A percentile compares a stretch with the other conserved stretches of the same genome.
Conservation (phyloP, 2,797 vertebrate genomes). For the Melanotaenia nigrans region DNA sequence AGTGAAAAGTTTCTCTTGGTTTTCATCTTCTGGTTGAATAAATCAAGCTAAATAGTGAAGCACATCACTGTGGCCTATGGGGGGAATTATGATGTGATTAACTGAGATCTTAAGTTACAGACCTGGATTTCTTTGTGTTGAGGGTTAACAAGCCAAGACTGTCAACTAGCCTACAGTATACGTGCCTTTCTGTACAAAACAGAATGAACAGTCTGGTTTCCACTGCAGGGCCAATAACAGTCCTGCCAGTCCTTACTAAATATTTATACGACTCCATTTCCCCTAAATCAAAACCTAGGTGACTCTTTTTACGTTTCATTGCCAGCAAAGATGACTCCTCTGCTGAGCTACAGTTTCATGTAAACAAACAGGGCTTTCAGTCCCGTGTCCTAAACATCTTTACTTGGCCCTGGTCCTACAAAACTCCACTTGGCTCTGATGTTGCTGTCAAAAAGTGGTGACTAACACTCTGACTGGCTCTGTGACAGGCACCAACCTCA, state of each 20-base stretch:
- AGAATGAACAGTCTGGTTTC: conserved; percentile 41
- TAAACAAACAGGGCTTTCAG: conserved; percentile 69
- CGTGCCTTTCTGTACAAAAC: conserved; percentile 30
- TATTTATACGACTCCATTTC: conserved; percentile 71
- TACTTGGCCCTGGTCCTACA: conserved; percentile 46
- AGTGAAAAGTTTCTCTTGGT: not conserved
- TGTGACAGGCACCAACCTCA: conserved; percentile 67
- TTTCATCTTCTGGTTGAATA: not conserved
- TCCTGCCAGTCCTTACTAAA: conserved; percentile 65
- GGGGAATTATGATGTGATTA: conserved; percentile 22
- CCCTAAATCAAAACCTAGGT: conserved; percentile 66
- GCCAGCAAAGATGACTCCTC: conserved; percentile 67
- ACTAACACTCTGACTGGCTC: conserved; percentile 59
- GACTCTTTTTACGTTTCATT: conserved; percentile 58
- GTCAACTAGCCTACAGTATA: conserved; percentile 16
- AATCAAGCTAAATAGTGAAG: conserved; percentile 4
- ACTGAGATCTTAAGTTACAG: conserved; percentile 15
- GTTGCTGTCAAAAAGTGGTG: conserved; percentile 43
- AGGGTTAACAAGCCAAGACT: conserved; percentile 10
- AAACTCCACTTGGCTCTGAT: conserved; percentile 39
- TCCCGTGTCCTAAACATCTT: conserved; percentile 59
- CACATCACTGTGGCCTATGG: not conserved
- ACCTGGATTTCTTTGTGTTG: conserved; percentile 4
- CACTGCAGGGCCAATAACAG: conserved; percentile 34
- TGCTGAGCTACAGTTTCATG: conserved; percentile 46